Evolutionary conservation across 2,797 vertebrate species (phyloP).

Genomic region (Chaenodraco wilsoni): DNA sequence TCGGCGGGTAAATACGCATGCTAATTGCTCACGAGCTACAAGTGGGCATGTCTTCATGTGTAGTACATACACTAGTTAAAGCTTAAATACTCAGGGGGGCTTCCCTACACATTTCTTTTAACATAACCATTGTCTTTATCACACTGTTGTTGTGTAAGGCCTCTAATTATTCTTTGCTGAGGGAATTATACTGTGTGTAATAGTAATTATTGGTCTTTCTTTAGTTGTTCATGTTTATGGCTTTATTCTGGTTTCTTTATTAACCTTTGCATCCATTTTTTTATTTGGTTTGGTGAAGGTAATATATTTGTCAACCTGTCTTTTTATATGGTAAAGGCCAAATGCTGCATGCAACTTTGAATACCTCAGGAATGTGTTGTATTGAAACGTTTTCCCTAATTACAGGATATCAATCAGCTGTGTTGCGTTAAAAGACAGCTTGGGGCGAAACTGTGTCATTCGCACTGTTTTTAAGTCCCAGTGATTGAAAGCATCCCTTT

Average conservation of each 20-base stretch:
- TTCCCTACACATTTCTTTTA: neutral
- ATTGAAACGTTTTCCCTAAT: too few species aligned
- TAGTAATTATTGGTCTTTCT: neutral
- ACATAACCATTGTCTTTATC: neutral
- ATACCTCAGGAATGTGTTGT: too few species aligned
- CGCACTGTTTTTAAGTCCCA: neutral
- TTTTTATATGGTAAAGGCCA: too few species aligned
- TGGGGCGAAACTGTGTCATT: too few species aligned
- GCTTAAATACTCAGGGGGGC: neutral
- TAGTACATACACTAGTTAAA: too few species aligned
- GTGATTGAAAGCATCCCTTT: neutral
- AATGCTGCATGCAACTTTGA: too few species aligned
- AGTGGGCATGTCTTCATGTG: constrained; percentile 45
- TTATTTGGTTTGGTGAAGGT: neutral
- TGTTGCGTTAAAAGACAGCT: neutral
- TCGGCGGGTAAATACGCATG: constrained; percentile 50
- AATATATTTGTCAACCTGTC: neutral
- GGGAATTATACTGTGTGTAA: neutral
- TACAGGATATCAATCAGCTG: neutral
- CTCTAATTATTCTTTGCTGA: neutral
- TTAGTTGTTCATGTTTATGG: neutral
- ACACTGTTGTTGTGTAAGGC: neutral
- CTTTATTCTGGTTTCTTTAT: neutral
- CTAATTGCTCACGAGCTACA: constrained; percentile 57
- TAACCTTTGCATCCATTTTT: neutral